These are phyloP conservation scores for Pachycephala philippinensis DNA, from an alignment of 2,113 vertebrate genomes.

Conservation along the genomic window DNA sequence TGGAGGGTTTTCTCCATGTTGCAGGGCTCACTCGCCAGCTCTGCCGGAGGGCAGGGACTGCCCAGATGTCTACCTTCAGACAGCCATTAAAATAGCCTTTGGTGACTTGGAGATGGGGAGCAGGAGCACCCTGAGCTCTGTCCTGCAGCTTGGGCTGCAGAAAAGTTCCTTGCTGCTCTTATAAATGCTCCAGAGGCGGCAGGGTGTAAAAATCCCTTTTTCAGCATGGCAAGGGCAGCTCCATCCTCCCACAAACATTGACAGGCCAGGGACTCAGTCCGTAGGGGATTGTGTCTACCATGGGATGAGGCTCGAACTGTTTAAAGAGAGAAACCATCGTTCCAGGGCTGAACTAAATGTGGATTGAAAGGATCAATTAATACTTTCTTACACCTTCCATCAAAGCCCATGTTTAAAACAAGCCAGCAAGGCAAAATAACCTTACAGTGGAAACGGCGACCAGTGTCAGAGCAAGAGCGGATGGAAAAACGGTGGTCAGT, in stretches of 20 bases:
- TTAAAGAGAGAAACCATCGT: not conserved
- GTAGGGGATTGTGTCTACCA: rapidly evolving
- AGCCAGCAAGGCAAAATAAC: not conserved
- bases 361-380: rapidly evolving
- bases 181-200: rapidly evolving
- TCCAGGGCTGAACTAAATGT: not conserved
- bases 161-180: not conserved
- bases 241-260: not conserved
- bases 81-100: not conserved
- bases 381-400: not conserved
- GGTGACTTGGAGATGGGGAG: not conserved
- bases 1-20: rapidly evolving
- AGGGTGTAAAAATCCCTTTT: not conserved
- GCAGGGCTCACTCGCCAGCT: rapidly evolving
- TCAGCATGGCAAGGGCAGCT: not conserved
- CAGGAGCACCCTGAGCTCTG: not conserved
- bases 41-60: not conserved
- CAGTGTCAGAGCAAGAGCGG: too few relatives aligned
- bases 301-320: not conserved
- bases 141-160: not conserved
- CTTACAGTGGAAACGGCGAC: rapidly evolving
- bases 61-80: not conserved
- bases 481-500: rapidly evolving
- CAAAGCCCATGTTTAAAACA: not conserved
- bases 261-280: too few relatives aligned